Base-by-base conservation (phyloP, 1,140 invertebrate genomes). In the Lerema accius region DNA sequence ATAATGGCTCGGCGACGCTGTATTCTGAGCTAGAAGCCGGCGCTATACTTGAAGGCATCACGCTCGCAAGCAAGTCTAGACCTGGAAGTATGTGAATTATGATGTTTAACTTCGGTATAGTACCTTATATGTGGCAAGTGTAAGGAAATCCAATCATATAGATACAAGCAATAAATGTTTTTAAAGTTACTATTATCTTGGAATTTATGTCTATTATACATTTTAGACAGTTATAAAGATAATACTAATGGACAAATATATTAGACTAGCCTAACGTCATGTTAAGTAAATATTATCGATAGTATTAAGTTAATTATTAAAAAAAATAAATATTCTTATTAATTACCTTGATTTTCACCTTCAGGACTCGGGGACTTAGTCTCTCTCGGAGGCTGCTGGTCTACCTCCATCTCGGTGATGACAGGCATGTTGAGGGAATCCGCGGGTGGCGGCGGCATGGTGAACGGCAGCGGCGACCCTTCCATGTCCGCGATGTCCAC, bases 401-500 rank as follows among this genome's bases (percentile, higher is more conserved):
- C 82, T 2, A 61, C 53, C 15, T 85, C 78, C 76, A 80, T 77
- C 6, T 59, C 55, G 3, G 42, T 46, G 7, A 46, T 7, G 15
- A 46, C 23, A 1, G 53, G 53, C 53, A 58, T 45, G 15, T 45
- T 35, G 0, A 58, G 15, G 0, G 14, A 15, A 7, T 45, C 40
- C 0, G 42, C 14, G 14, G 42, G 10, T 0, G 55, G 28, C 6
- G 28, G 26, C 4, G 55, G 55, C 3, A 35, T 3, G 4, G 28
- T 7, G 55, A 58, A 58, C 26, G 66, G 61, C 35, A 71, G n/a
- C n/a, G 46, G 26, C 4, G 48, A 19, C 0, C 92, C 91, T 65
- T 93, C 86, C 95, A 97, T 96, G 50, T 94, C 93, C 1, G 91
- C 85, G 14, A 96, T 95, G 63, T 91, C 92, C 0, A 96, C 91